Conservation (phyloP, 2,888 invertebrate species). For the Meliscaeva auricollis region DNA sequence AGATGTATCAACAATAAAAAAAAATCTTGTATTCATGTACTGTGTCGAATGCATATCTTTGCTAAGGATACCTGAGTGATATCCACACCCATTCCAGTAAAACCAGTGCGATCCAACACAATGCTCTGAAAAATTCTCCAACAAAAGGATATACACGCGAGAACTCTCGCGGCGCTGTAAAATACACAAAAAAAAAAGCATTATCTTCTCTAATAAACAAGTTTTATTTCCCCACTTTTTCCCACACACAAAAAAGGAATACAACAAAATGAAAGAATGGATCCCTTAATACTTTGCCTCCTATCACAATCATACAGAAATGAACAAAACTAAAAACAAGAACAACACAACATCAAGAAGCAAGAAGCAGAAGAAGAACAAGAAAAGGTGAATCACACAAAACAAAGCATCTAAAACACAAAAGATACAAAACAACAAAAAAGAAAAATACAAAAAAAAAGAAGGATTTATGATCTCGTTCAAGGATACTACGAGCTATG, state of each 20-base stretch:
- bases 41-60: conserved; percentile 5
- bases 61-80: conserved; percentile 39
- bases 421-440: conserved; percentile 21
- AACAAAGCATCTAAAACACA: conserved; percentile 39
- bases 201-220: conserved; percentile 51
- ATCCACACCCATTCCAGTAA: conserved; percentile 43
- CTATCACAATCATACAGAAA: neutral
- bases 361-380: conserved; percentile 2
- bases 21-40: conserved; percentile 1
- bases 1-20: neutral
- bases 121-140: conserved; percentile 36
- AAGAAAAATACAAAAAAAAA: conserved; percentile 60
- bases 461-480: conserved; percentile 82
- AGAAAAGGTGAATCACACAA: conserved; percentile 48
- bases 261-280: conserved; percentile 17
- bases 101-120: conserved; percentile 17
- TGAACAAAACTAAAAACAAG: too few species aligned
- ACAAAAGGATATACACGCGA: conserved; percentile 38
- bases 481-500: conserved; percentile 79
- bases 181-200: neutral
- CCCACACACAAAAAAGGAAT: conserved; percentile 19
- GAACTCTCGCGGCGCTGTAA: neutral
- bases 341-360: neutral
- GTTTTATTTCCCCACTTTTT: conserved; percentile 55
- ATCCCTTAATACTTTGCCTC: too few species aligned